Evolutionary conservation across 2,888 invertebrate species (phyloP).

Genomic region (Erynnis tages): DNA sequence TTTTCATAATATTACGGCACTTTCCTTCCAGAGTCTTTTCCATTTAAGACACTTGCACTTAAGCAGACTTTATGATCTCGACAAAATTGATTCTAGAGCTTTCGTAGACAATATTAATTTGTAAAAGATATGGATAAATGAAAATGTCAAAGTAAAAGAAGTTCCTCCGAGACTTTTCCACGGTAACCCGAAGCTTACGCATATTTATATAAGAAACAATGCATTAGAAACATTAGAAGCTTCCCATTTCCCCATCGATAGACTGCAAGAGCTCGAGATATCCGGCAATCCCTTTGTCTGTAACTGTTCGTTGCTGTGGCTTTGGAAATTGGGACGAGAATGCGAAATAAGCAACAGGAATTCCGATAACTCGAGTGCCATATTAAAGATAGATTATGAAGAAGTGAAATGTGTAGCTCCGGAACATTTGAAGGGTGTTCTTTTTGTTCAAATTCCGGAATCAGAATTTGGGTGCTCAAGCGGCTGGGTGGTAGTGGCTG

Average conservation of each 20-base stretch:
- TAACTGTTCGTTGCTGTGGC: constrained; percentile 93
- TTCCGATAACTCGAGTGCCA: constrained; percentile 59
- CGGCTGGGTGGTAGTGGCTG: constrained; percentile 82
- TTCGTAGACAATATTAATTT: constrained; percentile 93
- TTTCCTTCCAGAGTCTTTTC: constrained; percentile 92
- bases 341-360: constrained; percentile 64
- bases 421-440: constrained; percentile 73
- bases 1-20: constrained; percentile 86
- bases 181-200: constrained; percentile 89
- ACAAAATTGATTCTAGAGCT: constrained; percentile 87
- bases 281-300: constrained; percentile 92
- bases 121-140: constrained; percentile 89
- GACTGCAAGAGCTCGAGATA: constrained; percentile 86
- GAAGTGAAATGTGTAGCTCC: constrained; percentile 82
- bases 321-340: constrained; percentile 86
- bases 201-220: constrained; percentile 89
- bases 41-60: constrained; percentile 89
- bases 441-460: constrained; percentile 82
- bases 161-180: constrained; percentile 92
- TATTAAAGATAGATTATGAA: constrained; percentile 79
- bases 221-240: constrained; percentile 88
- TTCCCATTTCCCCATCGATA: constrained; percentile 91
- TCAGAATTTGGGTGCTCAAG: constrained; percentile 83
- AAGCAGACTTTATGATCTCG: constrained; percentile 84
- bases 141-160: constrained; percentile 86